These are phyloP conservation scores for Caenorhabditis sp. DNA, from an alignment of 2,888 invertebrate genomes.

Conservation along the genomic window DNA sequence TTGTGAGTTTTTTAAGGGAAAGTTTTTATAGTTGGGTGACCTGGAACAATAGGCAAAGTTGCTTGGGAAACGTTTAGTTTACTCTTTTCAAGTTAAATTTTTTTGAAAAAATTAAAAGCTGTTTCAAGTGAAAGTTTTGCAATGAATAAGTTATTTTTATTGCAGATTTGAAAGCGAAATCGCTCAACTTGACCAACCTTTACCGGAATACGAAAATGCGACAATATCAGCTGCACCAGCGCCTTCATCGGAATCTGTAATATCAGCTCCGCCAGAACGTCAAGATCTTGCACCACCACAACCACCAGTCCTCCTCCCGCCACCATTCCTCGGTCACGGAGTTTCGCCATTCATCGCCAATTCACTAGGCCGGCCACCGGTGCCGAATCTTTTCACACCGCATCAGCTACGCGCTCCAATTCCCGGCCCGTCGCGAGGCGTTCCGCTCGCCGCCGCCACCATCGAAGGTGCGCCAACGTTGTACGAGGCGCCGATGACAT, in stretches of 20 bases:
- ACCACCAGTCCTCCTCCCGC: conserved; percentile 14
- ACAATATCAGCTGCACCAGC: conserved; percentile 35
- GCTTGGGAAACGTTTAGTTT: too few relatives aligned
- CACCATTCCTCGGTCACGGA: conserved; percentile 9
- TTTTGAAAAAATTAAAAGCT: too few relatives aligned
- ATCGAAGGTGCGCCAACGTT: conserved; percentile 48
- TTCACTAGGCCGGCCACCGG: conserved; percentile 14
- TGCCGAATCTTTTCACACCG: conserved; percentile 32
- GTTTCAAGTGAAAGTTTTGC: too few relatives aligned
- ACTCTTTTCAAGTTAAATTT: too few relatives aligned
- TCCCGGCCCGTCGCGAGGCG: conserved; percentile 2
- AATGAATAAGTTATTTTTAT: too few relatives aligned
- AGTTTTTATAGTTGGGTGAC: conserved; percentile 29
- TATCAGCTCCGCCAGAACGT: neutral
- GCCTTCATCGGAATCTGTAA: neutral
- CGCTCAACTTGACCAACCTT: conserved; percentile 32
- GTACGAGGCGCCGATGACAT: conserved; percentile 32
- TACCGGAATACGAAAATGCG: conserved; percentile 23
- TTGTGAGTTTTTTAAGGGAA: conserved; percentile 5
- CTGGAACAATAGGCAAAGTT: conserved; percentile 12
- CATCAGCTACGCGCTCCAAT: conserved; percentile 25
- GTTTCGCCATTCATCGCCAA: conserved; percentile 24
- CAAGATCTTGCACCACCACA: neutral
- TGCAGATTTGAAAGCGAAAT: conserved; percentile 48
- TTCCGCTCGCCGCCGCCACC: conserved; percentile 27